A percentile compares a stretch with the other conserved stretches of the same genome.
phyloP scores from a whole-genome alignment of 2,888 invertebrate genomes.

The Tenodera sinensis region DNA sequence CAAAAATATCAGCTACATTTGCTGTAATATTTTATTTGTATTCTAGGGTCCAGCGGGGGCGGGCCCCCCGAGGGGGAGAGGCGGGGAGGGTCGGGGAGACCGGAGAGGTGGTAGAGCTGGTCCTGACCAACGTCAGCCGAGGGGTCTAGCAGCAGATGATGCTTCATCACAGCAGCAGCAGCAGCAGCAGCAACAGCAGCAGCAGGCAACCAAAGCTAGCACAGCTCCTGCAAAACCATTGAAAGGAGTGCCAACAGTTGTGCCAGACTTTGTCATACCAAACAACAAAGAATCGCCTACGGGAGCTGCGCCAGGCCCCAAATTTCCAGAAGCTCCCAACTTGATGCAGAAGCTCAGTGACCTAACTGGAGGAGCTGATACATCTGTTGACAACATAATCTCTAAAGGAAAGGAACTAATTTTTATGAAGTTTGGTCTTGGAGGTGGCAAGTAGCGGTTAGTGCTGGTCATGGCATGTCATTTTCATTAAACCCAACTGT shows the following conservation, averaged over 20 bases:
- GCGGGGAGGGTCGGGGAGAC: slow-evolving; percentile 54
- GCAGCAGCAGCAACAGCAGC: slow-evolving; percentile 40
- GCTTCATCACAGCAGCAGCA: slow-evolving; percentile 36
- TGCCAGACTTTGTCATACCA: slow-evolving; percentile 43
- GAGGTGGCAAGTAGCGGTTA: slow-evolving; percentile 40
- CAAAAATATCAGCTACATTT: background rate
- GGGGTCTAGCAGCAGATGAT: background rate
- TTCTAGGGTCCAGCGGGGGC: slow-evolving; percentile 31
- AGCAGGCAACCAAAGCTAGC: slow-evolving; percentile 17
- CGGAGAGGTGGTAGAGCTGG: slow-evolving; percentile 63
- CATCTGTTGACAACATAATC: slow-evolving; percentile 83
- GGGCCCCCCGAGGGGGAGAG: slow-evolving; percentile 56
- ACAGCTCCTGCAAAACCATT: slow-evolving; percentile 39
- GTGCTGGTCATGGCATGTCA: background rate
- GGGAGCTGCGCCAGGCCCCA: slow-evolving; percentile 31
- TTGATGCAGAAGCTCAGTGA: slow-evolving; percentile 87
- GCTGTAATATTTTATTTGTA: background rate
- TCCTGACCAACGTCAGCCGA: background rate
- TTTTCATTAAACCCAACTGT: slow-evolving; percentile 14
- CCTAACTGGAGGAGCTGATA: slow-evolving; percentile 53
- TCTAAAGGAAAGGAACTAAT: slow-evolving; percentile 92
- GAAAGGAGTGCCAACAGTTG: slow-evolving; percentile 50
- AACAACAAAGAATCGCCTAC: slow-evolving; percentile 33
- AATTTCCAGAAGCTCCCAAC: slow-evolving; percentile 54
- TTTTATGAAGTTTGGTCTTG: slow-evolving; percentile 90